Base-by-base conservation (phyloP, 2,797 vertebrate species). In the Ateles fusciceps region DNA sequence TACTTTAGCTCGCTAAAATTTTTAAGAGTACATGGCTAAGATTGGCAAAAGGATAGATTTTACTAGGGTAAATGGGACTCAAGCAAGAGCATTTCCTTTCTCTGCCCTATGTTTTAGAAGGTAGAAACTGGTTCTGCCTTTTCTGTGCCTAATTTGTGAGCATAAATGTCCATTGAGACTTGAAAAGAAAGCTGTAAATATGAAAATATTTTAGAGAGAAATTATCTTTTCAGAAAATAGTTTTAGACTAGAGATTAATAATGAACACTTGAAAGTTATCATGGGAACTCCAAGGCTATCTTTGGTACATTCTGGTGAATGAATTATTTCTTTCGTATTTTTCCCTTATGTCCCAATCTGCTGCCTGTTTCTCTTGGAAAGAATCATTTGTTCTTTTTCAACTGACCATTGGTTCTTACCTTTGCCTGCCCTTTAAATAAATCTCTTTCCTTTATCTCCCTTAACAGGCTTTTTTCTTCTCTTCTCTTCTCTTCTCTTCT, bases 241-340 rank as follows among this genome's bases (percentile, higher is more conserved):
- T 87, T 94, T 94, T 79, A 71, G 30, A 57, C 83, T 86, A 36
- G 68, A 93, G n/a, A 87, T 95, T 79, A 91, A 71, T 85, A 89
- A 21, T 78, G 36, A 93, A 93, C 64, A 80, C 11, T 94, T 61
- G 50, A 80, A 55, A 80, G 75, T 71, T 93, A 81, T n/a, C 48
- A 46, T 85, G 61, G 13, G n/a, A 52, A 71, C n/a, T 59, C 64
- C 22, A n/a, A 91, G 10, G 42, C 15, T 59, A 3, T 44, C 6
- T 64, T 71, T 89, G 89, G 44, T 79, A 83, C n/a, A 14, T 91
- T n/a, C 11, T 92, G 42, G 5, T 92, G 74, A 93, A 42, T n/a
- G 15, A 85, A 61, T 92, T 26, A 50, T 87, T 89, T 95, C 52
- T 92, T 87, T 75, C 9, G 21, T 61, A 33, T 85, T 89, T 89